Base-by-base conservation (phyloP, 1,140 invertebrate genomes). In the Drosophila grimshawi region DNA sequence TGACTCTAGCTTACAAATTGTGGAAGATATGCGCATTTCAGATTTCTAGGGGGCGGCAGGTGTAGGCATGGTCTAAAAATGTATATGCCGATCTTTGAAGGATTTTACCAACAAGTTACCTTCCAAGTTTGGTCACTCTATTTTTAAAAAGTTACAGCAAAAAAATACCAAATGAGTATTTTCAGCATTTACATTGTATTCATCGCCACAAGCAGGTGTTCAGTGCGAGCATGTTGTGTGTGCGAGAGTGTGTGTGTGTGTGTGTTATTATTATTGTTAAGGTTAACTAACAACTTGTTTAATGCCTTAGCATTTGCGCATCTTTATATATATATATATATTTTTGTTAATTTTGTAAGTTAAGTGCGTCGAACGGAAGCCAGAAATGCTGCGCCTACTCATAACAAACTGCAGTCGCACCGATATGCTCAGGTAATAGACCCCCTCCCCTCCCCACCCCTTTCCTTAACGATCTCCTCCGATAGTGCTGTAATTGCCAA, bases 371-470 rank as follows among this genome's bases (percentile, higher is more conserved):
- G 37, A 65, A 55, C 32, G n/a, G 39, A 76, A 64, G 49, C 76
- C 48, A 68, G 46, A 72, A 78, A 89, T 89, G 86, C 81, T 89
- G 75, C 86, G 86, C 68, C 67, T 90, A 79, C 78, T 89, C 43
- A 66, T 86, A 48, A 49, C 52, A 56, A 89, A 90, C 45, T 89
- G 86, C 78, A 67, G 62, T 55, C 75, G 78, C 68, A 70, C 71
- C 52, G 81, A 90, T 5, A 32, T 69, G 45, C 63, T 76, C 45
- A 90, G 86, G 86, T 90, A 78, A 77, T 10, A n/a, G 3, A 43
- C 10, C 10, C 10, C 39, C 4, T 3, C 19, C 19, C 19, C 19
- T 1, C 19, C 19, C 19, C 10, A 43, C 39, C 4, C 10, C 39
- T n/a, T n/a, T 19, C 19, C 19, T 19, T 19, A 19, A 19, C 19